A percentile compares a stretch with the other conserved stretches of the same genome.
These are phyloP conservation scores for Papilio gigon DNA, from an alignment of 2,888 invertebrate species.

Conservation along the genomic window DNA sequence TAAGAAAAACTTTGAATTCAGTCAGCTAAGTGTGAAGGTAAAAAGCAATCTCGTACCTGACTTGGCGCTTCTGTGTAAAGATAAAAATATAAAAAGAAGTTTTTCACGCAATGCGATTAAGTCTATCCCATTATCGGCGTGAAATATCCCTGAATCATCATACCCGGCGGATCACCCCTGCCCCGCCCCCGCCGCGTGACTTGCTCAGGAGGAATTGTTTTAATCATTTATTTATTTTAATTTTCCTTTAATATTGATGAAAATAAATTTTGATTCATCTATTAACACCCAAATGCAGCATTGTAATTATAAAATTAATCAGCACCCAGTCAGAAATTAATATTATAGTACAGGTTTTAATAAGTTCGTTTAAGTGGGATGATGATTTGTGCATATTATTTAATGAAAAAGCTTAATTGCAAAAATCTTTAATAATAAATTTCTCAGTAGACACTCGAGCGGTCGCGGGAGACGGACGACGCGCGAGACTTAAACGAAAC, in stretches of 20 bases:
- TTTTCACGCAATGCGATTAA: slow-evolving; percentile 43
- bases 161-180: slow-evolving; percentile 39
- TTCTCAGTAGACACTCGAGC: slow-evolving; percentile 7
- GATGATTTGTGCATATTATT: not conserved
- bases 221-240: not conserved
- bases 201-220: not conserved
- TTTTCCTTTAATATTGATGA: not conserved
- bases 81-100: slow-evolving; percentile 37
- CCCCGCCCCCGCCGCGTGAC: slow-evolving; percentile 16
- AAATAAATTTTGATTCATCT: not conserved
- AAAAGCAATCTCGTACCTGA: slow-evolving; percentile 32
- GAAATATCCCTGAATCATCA: slow-evolving; percentile 47
- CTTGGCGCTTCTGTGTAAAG: slow-evolving; percentile 25
- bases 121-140: slow-evolving; percentile 45
- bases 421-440: slow-evolving; percentile 14
- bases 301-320: not conserved
- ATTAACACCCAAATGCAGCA: not conserved
- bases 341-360: not conserved
- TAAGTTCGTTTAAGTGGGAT: not conserved
- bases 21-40: not conserved
- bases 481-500: slow-evolving; percentile 22
- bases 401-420: not conserved
- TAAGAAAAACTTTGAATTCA: not conserved
- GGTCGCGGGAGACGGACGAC: slow-evolving; percentile 11
- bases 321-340: too few species aligned